Evolutionary conservation across 2,113 vertebrate species (phyloP).

Genomic region (Ellobius talpinus): DNA sequence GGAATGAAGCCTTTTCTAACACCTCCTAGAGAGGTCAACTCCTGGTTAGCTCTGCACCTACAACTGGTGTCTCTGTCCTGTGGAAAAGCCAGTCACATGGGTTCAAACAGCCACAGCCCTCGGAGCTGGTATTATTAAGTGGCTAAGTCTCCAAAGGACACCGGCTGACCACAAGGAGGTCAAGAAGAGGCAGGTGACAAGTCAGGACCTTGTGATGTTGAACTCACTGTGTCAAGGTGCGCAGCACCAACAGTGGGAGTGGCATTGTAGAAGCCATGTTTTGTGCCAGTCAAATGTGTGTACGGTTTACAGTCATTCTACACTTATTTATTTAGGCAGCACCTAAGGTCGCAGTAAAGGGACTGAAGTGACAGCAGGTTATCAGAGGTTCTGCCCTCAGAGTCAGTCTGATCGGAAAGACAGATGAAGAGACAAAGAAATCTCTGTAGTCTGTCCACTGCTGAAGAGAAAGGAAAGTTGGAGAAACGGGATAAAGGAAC

Average conservation of each 20-base stretch:
- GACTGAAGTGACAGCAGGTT: neutral
- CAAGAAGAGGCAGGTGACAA: neutral
- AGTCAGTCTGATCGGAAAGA: neutral
- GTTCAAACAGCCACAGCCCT: neutral
- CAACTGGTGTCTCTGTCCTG: neutral
- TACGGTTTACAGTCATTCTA: neutral
- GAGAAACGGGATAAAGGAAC: neutral
- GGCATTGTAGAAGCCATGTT: neutral
- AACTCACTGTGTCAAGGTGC: neutral
- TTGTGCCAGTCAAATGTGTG: neutral
- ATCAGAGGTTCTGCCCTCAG: neutral
- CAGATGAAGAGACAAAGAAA: neutral
- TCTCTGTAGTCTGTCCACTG: accelerated
- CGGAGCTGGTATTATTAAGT: neutral
- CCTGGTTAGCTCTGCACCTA: neutral
- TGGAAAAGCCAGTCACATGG: neutral
- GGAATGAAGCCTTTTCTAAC: constrained; percentile 76
- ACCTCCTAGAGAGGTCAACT: neutral
- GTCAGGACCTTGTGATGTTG: neutral
- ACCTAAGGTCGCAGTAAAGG: neutral
- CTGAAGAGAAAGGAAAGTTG: neutral
- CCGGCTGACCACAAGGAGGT: neutral
- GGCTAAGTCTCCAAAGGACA: neutral
- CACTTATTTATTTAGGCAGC: neutral
- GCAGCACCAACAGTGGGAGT: neutral